Base-by-base conservation (phyloP, 2,888 invertebrate genomes). In the Crioceris asparagi region DNA sequence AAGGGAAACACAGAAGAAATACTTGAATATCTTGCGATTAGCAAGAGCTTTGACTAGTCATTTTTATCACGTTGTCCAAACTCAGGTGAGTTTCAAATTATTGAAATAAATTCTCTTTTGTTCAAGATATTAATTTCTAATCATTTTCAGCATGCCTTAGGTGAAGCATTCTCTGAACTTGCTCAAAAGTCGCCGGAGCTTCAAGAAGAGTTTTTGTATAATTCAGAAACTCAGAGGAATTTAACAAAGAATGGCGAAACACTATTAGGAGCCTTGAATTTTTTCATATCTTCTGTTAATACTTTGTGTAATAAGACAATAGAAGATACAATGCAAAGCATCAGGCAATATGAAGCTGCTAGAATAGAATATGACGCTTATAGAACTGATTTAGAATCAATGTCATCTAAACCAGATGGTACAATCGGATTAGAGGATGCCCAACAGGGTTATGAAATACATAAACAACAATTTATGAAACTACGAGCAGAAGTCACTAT, bases 231-330 rank as follows among this genome's bases (percentile, higher is more conserved):
- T 37, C 94, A 97, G 70, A 77, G 90, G 54, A 86, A 87, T 54
- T 70, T 97, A 43, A 83, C 83, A 17, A 87, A 90, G 65, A 94
- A 96, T 66, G 94, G 94, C 5, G 94, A 96, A 65, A 79, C 87
- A 38, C 69, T 97, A 48, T 67, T 94, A 53, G 86, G 85, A 43
- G 94, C 96, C 47, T 74, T 97, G 54, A 91, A 92, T 64, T 94
- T 93, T 71, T 98, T 98, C 70, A 88, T 88, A 56, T 92, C 88
- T 33, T 87, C 93, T 17, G 84, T 98, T 36, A 85, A 88, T 66
- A 98, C 97, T 12, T 73, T 98, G 54, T 90, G 93, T 66, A 85
- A 93, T 69, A 94, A 94, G 70, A 97, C 96, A 29, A 97, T 98
- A 64, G 94, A 96, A 63, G 97, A 98, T 65, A 96, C 85, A 2